These are phyloP conservation scores for Coregonus clupeaformis DNA, from an alignment of 2,113 vertebrate genomes.

Conservation along the genomic window DNA sequence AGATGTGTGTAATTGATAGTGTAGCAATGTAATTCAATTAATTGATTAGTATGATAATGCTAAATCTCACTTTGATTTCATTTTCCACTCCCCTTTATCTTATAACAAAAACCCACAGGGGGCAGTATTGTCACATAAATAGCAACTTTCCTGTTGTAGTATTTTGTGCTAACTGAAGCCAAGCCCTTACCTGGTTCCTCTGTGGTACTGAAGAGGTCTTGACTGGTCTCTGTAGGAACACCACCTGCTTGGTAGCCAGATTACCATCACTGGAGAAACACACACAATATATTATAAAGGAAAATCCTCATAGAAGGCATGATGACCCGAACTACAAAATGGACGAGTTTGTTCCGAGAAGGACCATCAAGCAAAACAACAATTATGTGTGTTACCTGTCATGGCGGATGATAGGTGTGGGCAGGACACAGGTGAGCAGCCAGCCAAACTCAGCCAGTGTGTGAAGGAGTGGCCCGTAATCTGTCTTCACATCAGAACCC, in stretches of 20 bases:
- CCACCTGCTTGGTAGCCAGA: slow-evolving; percentile 92
- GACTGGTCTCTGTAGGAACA: slow-evolving; percentile 93
- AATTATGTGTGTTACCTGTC: slow-evolving; percentile 81
- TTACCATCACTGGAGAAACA: slow-evolving; percentile 87
- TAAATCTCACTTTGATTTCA: neutral
- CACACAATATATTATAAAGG: neutral
- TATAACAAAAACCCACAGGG: slow-evolving; percentile 26
- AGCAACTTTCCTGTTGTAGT: neutral
- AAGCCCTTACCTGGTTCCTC: slow-evolving; percentile 63
- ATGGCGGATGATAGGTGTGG: slow-evolving; percentile 89
- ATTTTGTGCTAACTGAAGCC: neutral
- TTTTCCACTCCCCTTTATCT: neutral
- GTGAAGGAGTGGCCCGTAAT: slow-evolving; percentile 94
- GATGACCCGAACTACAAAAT: too few relatives aligned
- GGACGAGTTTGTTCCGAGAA: too few relatives aligned
- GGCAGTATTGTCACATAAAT: slow-evolving; percentile 5
- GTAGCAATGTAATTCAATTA: too few relatives aligned
- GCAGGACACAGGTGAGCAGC: slow-evolving; percentile 92
- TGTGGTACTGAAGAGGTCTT: slow-evolving; percentile 40
- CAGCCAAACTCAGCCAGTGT: slow-evolving; percentile 96
- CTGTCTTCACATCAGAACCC: slow-evolving; percentile 89
- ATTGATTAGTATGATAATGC: too few relatives aligned
- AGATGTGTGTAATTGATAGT: too few relatives aligned
- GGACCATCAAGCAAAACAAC: too few relatives aligned
- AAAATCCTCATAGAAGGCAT: too few relatives aligned